phyloP scores from a whole-genome alignment of 92 coral and sea anemone species.

The Virgularia gustaviana region DNA sequence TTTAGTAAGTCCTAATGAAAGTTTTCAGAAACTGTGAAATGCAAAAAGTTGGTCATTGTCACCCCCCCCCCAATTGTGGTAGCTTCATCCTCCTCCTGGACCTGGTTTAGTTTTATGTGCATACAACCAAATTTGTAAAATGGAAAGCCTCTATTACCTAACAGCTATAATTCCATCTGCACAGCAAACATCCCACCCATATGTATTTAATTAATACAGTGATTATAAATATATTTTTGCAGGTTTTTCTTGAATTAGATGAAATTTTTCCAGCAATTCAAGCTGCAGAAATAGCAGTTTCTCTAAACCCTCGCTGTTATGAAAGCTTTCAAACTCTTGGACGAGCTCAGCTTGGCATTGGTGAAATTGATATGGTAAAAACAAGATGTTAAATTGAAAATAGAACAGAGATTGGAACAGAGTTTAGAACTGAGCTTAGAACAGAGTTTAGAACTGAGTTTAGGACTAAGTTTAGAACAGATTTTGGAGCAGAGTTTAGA shows the following conservation, averaged over 20 bases:
- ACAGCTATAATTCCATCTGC: too few relatives aligned
- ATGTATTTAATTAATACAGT: too few relatives aligned
- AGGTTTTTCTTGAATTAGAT: conserved; percentile 74
- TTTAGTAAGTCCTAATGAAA: too few relatives aligned
- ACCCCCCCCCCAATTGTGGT: too few relatives aligned
- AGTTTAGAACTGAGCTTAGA: neutral
- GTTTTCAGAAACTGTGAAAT: too few relatives aligned
- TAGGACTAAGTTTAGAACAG: neutral
- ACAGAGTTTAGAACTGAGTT: neutral
- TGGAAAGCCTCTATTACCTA: too few relatives aligned
- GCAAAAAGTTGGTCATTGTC: too few relatives aligned
- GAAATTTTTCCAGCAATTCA: conserved; percentile 89
- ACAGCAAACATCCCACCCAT: too few relatives aligned
- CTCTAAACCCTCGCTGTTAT: conserved; percentile 65
- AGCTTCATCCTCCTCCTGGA: too few relatives aligned
- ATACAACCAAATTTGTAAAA: too few relatives aligned
- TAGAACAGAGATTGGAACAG: neutral
- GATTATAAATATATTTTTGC: too few relatives aligned
- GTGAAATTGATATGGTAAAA: conserved; percentile 88
- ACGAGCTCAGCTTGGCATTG: conserved; percentile 89
- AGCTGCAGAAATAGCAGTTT: conserved; percentile 78
- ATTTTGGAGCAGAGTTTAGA: neutral
- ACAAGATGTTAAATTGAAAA: neutral
- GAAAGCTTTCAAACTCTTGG: conserved; percentile 80
- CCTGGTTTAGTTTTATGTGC: too few relatives aligned